These are phyloP conservation scores for Gracilinanus agilis DNA, from an alignment of 2,113 vertebrate genomes.

Conservation along the genomic window DNA sequence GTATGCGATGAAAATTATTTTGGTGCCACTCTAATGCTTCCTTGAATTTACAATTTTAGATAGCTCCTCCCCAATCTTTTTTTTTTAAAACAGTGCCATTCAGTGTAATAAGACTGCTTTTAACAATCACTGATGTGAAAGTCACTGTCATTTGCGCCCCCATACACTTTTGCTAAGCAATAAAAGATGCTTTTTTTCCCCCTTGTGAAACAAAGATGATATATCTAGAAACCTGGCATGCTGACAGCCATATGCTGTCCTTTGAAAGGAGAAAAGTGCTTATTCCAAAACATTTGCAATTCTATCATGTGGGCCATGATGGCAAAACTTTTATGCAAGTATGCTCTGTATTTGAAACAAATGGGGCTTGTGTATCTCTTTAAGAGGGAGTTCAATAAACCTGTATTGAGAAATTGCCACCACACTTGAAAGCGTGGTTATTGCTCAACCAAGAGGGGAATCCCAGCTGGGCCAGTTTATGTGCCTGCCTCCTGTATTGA, in stretches of 20 bases:
- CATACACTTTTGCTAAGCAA: background rate
- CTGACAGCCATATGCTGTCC: background rate
- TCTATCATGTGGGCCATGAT: background rate
- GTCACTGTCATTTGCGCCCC: background rate
- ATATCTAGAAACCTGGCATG: conserved; percentile 2
- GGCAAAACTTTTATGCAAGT: conserved; percentile 5
- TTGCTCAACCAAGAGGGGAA: background rate
- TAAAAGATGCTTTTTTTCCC: background rate
- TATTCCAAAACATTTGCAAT: background rate
- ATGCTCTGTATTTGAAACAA: conserved; percentile 3
- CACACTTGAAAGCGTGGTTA: background rate
- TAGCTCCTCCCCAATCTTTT: background rate
- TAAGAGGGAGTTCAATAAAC: background rate
- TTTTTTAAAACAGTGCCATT: background rate
- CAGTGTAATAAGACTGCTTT: background rate
- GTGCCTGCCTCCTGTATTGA: background rate
- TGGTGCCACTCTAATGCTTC: background rate
- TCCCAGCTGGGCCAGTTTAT: background rate
- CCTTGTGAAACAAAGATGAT: conserved; percentile 11
- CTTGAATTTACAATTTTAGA: background rate
- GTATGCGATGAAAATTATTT: background rate
- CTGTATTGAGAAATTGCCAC: background rate
- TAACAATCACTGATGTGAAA: conserved; percentile 2
- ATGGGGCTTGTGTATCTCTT: background rate
- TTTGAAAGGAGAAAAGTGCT: background rate